phyloP scores from a whole-genome alignment of 2,888 invertebrate genomes.

The Drosophila limbata region DNA sequence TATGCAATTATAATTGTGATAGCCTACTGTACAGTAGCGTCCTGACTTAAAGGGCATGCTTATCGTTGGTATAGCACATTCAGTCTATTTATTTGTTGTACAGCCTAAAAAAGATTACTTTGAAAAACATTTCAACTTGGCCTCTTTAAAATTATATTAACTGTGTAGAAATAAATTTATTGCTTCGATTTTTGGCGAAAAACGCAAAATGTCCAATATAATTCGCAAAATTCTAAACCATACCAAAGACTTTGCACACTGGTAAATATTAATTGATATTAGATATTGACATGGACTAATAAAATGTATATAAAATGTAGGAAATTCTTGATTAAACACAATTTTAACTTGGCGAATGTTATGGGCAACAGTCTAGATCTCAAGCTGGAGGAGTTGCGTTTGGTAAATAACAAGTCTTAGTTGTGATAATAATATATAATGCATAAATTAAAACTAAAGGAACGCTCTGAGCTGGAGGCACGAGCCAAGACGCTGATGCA shows the following conservation, averaged over 20 bases:
- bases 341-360: conserved; percentile 36
- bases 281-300: no score
- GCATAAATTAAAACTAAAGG: conserved; percentile 19
- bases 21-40: conserved; percentile 15
- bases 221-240: conserved; percentile 43
- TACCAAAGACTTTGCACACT: conserved; percentile 24
- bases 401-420: conserved; percentile 3
- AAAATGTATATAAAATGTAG: conserved; percentile 6
- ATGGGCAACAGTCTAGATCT: conserved; percentile 33
- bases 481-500: conserved; percentile 19
- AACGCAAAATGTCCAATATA: conserved; percentile 36
- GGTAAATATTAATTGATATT: no score
- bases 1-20: conserved; percentile 16
- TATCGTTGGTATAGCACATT: background rate
- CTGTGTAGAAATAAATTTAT: background rate
- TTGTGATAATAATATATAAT: conserved; percentile 1
- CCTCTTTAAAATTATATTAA: background rate
- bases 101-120: background rate
- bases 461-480: conserved; percentile 37
- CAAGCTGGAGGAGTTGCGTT: conserved; percentile 45
- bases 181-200: conserved; percentile 3
- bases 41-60: background rate
- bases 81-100: background rate
- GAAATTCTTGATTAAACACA: conserved; percentile 45
- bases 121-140: conserved; percentile 12